Evolutionary conservation across 2,113 vertebrate genomes (phyloP).

Genomic region (Cephalopholis sonnerati): DNA sequence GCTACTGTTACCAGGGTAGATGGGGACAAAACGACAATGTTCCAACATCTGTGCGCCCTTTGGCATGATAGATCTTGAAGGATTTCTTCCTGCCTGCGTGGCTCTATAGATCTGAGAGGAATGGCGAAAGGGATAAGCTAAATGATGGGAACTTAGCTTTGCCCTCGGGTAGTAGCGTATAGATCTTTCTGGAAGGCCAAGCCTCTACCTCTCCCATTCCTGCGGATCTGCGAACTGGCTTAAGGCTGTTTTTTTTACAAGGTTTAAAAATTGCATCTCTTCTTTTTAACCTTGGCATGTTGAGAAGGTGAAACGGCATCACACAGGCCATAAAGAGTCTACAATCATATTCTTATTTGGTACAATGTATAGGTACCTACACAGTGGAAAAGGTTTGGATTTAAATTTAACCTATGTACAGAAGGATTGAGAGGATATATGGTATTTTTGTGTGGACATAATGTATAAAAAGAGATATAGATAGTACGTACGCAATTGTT

Average conservation of each 20-base stretch:
- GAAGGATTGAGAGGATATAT: slow-evolving; percentile 13
- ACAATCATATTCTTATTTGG: slow-evolving; percentile 12
- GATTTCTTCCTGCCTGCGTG: slow-evolving; percentile 32
- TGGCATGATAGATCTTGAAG: neutral
- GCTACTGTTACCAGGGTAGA: neutral
- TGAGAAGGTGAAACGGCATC: slow-evolving; percentile 25
- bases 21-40: slow-evolving; percentile 4
- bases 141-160: slow-evolving; percentile 39
- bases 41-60: slow-evolving; percentile 23
- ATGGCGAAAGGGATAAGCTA: slow-evolving; percentile 21
- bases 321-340: slow-evolving; percentile 3
- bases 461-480: slow-evolving; percentile 58
- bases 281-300: slow-evolving; percentile 30
- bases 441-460: slow-evolving; percentile 64
- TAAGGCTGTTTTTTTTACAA: slow-evolving; percentile 46
- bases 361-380: slow-evolving; percentile 1
- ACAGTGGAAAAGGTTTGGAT: slow-evolving; percentile 1
- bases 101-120: slow-evolving; percentile 47
- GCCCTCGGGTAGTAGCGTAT: neutral
- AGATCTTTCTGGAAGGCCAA: slow-evolving; percentile 32
- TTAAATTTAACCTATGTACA: slow-evolving; percentile 40
- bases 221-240: slow-evolving; percentile 53
- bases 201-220: slow-evolving; percentile 57
- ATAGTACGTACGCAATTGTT: slow-evolving; percentile 41
- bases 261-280: slow-evolving; percentile 33